phyloP scores from a whole-genome alignment of 1,140 invertebrate species.

The Dicyema japonicum region DNA sequence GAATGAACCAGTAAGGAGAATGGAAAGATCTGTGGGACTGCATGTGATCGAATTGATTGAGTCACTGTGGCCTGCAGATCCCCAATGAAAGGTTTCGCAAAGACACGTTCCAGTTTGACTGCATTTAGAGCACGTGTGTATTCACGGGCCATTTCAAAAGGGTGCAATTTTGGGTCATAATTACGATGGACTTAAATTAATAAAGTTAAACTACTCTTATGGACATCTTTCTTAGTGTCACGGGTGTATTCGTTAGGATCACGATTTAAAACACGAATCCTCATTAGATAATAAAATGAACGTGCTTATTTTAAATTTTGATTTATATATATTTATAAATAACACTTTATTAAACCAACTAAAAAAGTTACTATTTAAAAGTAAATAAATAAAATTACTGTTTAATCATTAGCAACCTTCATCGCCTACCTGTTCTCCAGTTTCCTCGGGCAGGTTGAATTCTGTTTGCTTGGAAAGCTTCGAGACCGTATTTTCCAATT shows the following conservation, averaged over 20 bases:
- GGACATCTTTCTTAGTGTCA: constrained; percentile 70
- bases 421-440: no score
- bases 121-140: constrained; percentile 80
- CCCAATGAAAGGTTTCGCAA: constrained; percentile 87
- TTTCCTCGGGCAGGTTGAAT: no score
- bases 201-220: constrained; percentile 46
- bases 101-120: constrained; percentile 66
- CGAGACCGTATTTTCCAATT: no score
- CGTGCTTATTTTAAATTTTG: no score
- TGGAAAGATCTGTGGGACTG: constrained; percentile 38
- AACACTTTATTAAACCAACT: no score
- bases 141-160: constrained; percentile 53
- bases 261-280: constrained; percentile 60
- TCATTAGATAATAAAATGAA: no score
- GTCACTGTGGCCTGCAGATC: constrained; percentile 69
- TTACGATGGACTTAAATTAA: constrained; percentile 69
- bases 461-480: no score
- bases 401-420: no score
- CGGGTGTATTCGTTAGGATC: constrained; percentile 73
- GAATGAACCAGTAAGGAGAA: constrained; percentile 49
- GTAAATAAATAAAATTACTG: no score
- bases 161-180: constrained; percentile 63
- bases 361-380: no score
- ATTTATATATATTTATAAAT: no score
- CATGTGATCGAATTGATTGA: no score